phyloP scores from a whole-genome alignment of 2,113 vertebrate genomes.

The Leucosticte australis region DNA sequence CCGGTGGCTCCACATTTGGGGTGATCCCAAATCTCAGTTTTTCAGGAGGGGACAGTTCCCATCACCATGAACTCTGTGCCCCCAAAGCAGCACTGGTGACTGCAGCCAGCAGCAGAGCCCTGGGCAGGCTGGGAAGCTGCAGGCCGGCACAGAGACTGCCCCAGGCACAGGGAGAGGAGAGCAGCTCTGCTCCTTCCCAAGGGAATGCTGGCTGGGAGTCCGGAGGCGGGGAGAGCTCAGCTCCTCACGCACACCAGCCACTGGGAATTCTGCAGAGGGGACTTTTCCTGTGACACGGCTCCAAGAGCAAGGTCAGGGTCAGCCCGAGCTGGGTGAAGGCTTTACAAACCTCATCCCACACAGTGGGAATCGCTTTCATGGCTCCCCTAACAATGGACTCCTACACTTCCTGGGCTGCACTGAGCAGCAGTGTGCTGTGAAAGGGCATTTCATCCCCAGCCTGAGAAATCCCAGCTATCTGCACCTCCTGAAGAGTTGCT shows the following conservation, averaged over 20 bases:
- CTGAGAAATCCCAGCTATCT: conserved; percentile 30
- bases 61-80: accelerated
- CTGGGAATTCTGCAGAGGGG: neutral
- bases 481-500: neutral
- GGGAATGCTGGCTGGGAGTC: neutral
- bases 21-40: neutral
- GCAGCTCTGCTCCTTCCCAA: neutral
- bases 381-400: neutral
- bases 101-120: neutral
- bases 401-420: neutral
- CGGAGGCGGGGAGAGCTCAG: neutral
- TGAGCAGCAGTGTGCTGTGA: neutral
- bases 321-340: conserved; percentile 32
- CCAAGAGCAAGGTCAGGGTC: conserved; percentile 20
- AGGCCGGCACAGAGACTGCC: neutral
- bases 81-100: neutral
- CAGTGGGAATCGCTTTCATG: conserved; percentile 15
- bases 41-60: neutral
- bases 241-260: neutral
- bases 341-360: conserved; percentile 46
- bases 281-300: neutral
- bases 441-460: neutral
- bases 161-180: accelerated
- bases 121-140: too few species aligned
- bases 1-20: accelerated